These are phyloP conservation scores for Sebastes elongatus DNA, from an alignment of 2,797 vertebrate genomes.

Conservation along the genomic window DNA sequence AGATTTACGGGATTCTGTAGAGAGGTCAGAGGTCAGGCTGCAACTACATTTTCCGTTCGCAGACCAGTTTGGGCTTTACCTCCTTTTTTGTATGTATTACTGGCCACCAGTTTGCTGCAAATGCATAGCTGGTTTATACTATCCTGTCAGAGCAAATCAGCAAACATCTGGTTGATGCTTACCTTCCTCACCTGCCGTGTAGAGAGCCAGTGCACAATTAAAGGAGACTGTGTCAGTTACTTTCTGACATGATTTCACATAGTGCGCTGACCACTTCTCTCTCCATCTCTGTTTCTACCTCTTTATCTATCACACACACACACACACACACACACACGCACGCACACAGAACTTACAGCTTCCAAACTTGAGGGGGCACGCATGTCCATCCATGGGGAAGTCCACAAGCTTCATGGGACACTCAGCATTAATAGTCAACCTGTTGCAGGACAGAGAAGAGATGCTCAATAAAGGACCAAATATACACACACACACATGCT, in stretches of 20 bases:
- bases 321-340: not conserved
- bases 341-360: slow-evolving; percentile 90
- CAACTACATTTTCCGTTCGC: not conserved
- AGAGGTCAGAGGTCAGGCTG: not conserved
- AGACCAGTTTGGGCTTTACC: not conserved
- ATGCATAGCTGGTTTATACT: not conserved
- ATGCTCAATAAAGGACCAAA: not conserved
- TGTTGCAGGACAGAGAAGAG: slow-evolving; percentile 63
- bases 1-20: not conserved
- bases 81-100: not conserved
- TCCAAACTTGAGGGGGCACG: slow-evolving; percentile 98
- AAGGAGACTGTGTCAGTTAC: not conserved
- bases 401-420: slow-evolving; percentile 98
- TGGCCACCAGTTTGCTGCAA: no score
- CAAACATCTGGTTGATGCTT: not conserved
- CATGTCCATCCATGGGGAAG: slow-evolving; percentile 99
- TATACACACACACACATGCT: not conserved
- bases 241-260: no score
- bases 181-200: not conserved
- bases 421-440: slow-evolving; percentile 96
- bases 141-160: not conserved
- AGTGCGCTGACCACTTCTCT: no score
- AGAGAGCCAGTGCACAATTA: not conserved
- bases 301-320: not conserved
- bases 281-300: not conserved